Percentiles rank a stretch among this genome's conserved stretches.
phyloP scores from a whole-genome alignment of 2,888 invertebrate genomes.

The Zygaena filipendulae region DNA sequence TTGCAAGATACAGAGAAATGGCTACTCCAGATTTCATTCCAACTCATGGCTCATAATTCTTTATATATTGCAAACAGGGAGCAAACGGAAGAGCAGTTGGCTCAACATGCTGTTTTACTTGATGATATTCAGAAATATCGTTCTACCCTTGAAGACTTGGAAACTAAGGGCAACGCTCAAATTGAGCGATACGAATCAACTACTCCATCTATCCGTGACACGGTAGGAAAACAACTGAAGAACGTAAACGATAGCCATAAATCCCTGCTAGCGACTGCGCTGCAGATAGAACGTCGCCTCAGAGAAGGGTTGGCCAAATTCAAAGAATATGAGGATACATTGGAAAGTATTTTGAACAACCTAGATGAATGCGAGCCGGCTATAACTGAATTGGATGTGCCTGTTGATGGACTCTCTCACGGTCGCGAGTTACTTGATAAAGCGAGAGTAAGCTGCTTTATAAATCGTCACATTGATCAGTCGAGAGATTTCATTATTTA shows the following conservation, averaged over 20 bases:
- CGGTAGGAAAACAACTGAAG: slow-evolving; percentile 85
- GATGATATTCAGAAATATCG: slow-evolving; percentile 88
- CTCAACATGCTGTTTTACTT: slow-evolving; percentile 83
- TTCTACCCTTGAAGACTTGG: slow-evolving; percentile 81
- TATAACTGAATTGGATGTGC: slow-evolving; percentile 79
- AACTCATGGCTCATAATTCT: slow-evolving; percentile 95
- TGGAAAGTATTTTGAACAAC: slow-evolving; percentile 86
- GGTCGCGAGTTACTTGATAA: slow-evolving; percentile 79
- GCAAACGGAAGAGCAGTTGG: slow-evolving; percentile 90
- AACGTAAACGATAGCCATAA: slow-evolving; percentile 96
- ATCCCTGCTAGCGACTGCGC: slow-evolving; percentile 86
- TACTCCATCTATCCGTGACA: slow-evolving; percentile 78
- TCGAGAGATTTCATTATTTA: no score
- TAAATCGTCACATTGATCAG: no score
- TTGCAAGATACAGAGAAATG: slow-evolving; percentile 96
- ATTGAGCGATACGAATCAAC: slow-evolving; percentile 81
- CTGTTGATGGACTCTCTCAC: slow-evolving; percentile 78
- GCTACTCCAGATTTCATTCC: slow-evolving; percentile 94
- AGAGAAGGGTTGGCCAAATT: slow-evolving; percentile 91
- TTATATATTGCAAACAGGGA: slow-evolving; percentile 91
- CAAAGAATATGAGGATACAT: slow-evolving; percentile 91
- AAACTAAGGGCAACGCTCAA: slow-evolving; percentile 84
- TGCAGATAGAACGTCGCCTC: slow-evolving; percentile 90
- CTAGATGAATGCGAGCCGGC: slow-evolving; percentile 83
- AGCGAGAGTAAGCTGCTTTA: slow-evolving; percentile 78